A percentile compares a stretch with the other conserved stretches of the same genome.
Conservation (phyloP, 2,888 invertebrate species). For the Sabatieria punctata region DNA sequence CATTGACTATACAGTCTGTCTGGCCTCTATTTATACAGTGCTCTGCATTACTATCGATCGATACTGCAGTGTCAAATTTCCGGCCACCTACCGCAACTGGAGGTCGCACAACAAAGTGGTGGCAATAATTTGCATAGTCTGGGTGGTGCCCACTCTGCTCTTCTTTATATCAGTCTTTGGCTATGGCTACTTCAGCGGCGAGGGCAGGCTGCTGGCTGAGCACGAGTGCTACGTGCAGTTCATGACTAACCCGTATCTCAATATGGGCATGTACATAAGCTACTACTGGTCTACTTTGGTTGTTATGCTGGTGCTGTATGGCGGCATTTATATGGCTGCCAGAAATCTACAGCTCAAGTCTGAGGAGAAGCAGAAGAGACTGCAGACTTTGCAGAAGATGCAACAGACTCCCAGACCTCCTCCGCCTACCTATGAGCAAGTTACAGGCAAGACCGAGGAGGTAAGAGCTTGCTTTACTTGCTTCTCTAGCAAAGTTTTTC, state of each 20-base stretch:
- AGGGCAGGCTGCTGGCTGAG: conserved; percentile 53
- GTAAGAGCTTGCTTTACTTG: background rate
- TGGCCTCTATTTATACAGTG: conserved; percentile 97
- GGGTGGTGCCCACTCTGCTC: conserved; percentile 84
- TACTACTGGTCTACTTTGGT: conserved; percentile 84
- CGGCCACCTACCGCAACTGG: conserved; percentile 91
- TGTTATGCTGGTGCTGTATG: conserved; percentile 83
- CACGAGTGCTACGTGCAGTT: conserved; percentile 91
- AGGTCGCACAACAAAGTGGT: conserved; percentile 76
- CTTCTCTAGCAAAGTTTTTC: background rate
- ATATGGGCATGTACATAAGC: conserved; percentile 83
- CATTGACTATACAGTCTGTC: conserved; percentile 93
- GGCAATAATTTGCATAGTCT: conserved; percentile 85
- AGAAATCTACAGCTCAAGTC: conserved; percentile 93
- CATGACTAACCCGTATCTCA: conserved; percentile 87
- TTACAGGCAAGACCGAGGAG: no score
- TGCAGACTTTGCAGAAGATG: conserved; percentile 80
- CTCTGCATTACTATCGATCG: conserved; percentile 93
- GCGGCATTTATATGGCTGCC: conserved; percentile 90
- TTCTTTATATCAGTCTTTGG: conserved; percentile 97
- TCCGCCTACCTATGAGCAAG: conserved; percentile 55
- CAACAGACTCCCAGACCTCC: conserved; percentile 71
- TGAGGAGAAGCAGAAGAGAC: conserved; percentile 82
- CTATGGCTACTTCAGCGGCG: conserved; percentile 94
- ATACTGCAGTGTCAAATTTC: conserved; percentile 95